Conservation (phyloP, 2,797 vertebrate genomes). For the Periparus ater region DNA sequence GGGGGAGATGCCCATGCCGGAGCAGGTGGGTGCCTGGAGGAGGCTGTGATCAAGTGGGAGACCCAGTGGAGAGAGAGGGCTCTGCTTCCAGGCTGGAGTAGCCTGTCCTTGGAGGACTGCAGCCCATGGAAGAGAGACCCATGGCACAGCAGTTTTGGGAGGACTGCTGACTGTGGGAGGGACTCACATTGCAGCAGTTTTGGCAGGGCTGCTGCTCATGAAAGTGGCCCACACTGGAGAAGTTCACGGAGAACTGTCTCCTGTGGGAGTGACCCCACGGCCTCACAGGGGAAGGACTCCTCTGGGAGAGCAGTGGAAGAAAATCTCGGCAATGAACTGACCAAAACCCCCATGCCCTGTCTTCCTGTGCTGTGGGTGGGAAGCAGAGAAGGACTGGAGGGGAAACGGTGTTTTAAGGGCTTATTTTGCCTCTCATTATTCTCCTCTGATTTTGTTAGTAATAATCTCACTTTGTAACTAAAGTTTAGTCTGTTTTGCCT, state of each 20-base stretch:
- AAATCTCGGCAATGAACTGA: neutral
- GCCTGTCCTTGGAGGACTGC: neutral
- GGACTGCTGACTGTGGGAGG: fast-evolving
- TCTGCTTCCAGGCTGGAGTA: neutral
- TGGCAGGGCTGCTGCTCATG: neutral
- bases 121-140: neutral
- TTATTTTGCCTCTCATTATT: neutral
- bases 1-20: fast-evolving
- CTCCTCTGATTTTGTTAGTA: neutral
- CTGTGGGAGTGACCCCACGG: too few relatives aligned
- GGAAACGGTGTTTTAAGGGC: neutral
- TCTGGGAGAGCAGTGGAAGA: neutral
- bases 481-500: neutral
- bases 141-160: fast-evolving
- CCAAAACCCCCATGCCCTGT: neutral
- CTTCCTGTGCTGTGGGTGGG: neutral
- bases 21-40: neutral
- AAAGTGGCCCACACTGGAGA: fast-evolving
- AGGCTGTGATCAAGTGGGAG: neutral
- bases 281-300: neutral
- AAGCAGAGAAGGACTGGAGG: neutral
- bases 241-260: fast-evolving
- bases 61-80: too few relatives aligned
- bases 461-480: neutral
- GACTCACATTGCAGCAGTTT: too few relatives aligned